phyloP scores from a whole-genome alignment of 2,113 vertebrate genomes.

The Salvelinus alpinus region DNA sequence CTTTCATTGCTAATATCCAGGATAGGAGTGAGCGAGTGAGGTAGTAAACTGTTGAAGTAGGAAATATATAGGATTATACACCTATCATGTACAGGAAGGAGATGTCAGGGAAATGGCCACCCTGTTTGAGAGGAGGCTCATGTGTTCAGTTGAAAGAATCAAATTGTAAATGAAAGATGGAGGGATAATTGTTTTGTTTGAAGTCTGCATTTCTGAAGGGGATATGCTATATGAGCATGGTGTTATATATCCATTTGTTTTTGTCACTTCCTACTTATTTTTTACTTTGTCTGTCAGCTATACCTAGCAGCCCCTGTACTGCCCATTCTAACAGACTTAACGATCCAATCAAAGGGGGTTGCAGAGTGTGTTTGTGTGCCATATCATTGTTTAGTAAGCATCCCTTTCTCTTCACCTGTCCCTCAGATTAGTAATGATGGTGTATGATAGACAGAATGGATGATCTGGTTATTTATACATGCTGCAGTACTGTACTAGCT shows the following conservation, averaged over 20 bases:
- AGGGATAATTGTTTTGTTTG: constrained; percentile 16
- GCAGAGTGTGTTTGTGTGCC: background rate
- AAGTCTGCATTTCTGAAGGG: constrained; percentile 17
- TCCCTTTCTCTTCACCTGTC: background rate
- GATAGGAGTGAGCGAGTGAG: background rate
- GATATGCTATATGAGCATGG: background rate
- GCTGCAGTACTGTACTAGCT: constrained; percentile 47
- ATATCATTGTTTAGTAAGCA: background rate
- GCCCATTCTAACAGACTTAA: background rate
- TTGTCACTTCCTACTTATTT: background rate
- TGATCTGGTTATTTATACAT: constrained; percentile 52
- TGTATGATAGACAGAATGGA: constrained; percentile 36
- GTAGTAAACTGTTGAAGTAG: background rate
- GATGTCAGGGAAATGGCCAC: background rate
- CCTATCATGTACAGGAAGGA: background rate
- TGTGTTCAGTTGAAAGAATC: background rate
- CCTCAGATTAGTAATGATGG: background rate
- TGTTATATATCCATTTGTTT: background rate
- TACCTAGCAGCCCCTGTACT: background rate
- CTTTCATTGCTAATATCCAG: no score
- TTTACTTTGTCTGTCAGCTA: constrained; percentile 10
- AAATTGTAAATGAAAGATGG: background rate
- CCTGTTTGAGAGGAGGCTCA: background rate
- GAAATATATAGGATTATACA: background rate
- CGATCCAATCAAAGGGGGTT: background rate